Base-by-base conservation (phyloP, 2,888 invertebrate genomes). In the Tachina lurida region DNA sequence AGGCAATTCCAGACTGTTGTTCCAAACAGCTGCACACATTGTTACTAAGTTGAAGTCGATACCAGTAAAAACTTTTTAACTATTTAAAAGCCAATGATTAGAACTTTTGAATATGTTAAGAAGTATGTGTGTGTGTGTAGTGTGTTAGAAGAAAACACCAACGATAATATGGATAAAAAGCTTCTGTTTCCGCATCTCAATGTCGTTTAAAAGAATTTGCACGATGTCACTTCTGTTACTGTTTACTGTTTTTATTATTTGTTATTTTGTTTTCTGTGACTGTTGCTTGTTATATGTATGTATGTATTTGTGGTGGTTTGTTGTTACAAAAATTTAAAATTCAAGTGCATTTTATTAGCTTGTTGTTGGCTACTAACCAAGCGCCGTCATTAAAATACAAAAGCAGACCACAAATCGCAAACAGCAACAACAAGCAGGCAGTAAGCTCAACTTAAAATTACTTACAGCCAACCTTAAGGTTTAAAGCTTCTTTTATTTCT, bases 101-200 rank as follows among this genome's bases (percentile, higher is more conserved):
- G 58, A 74, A 68, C 7, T 47, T 81, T 31, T 15, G 81, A 54
- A 22, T 77, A 79, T 62, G 68, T 84, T 60, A 39, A 52, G 43
- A 15, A 22, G 62, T 71, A 52, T 71, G 54, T 81, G 3, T 31
- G 54, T 81, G 3, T 31, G 65, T 17, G 31, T 31, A 7, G 31
- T 39, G 60, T 67, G 73, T 67, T 17, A 67, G 49, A 74, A 80
- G 74, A 68, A 85, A 78, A 86, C 83, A 83, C 83, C 83, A 79
- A 76, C 86, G 80, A 81, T 76, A 73, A 80, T n/a, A n/a, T 67
- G 76, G 79, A 49, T 22, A 75, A 76, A 82, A 83, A 56, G 83
- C 76, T 86, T 83, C 90, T 89, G 91, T 91, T 91, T 90, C 91
- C 90, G 90, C 90, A 90, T 90, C 90, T 91, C 90, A 88, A 83